Evolutionary conservation across 2,888 invertebrate genomes (phyloP), one percentile per base, ranked within the genome.

Genomic region (Harpalus rubripes): DNA sequence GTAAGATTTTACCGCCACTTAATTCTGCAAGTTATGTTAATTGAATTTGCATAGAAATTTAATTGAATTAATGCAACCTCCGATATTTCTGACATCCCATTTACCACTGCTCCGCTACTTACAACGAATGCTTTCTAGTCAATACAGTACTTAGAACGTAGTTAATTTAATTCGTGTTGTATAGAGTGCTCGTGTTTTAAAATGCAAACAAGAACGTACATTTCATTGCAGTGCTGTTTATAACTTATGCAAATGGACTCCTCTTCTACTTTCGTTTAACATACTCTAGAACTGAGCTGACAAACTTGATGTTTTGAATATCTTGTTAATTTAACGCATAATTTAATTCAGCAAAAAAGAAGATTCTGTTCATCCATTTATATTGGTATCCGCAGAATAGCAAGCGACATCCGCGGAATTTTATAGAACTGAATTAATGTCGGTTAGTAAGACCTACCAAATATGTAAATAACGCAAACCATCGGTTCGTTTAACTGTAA

Each of bases 161-260:
- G 59, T 15, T 59, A 59, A 59, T 59, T 59, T 18, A 59, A 59
- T 59, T 18, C 59, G 18, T 59, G 59, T 59, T 56, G 56, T 56
- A 10, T 12, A 26, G 26, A 65, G 18, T 18, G 26, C n/a, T 65
- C 65, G 22, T 41, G 16, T 39, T 68, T 39, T 41, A 41, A 22
- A 68, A 68, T 32, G 41, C 68, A 68, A 68, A 68, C 68, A 68
- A 32, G 39, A 41, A 26, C n/a, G 8, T 39, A 63, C 18, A 16
- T 68, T 68, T 68, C 39, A 68, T 39, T 68, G 41, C 68, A 26
- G 68, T 68, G 68, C 68, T n/a, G 41, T 39, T 68, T 68, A 7
- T 68, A 68, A 39, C 39, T 68, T 68, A 68, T 68, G 68, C 16
- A 39, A 68, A 68, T 68, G 68, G 0, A 0, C 5, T 18, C 3